phyloP scores from a whole-genome alignment of 2,888 invertebrate genomes.

The Torymus aiolomorphi region DNA sequence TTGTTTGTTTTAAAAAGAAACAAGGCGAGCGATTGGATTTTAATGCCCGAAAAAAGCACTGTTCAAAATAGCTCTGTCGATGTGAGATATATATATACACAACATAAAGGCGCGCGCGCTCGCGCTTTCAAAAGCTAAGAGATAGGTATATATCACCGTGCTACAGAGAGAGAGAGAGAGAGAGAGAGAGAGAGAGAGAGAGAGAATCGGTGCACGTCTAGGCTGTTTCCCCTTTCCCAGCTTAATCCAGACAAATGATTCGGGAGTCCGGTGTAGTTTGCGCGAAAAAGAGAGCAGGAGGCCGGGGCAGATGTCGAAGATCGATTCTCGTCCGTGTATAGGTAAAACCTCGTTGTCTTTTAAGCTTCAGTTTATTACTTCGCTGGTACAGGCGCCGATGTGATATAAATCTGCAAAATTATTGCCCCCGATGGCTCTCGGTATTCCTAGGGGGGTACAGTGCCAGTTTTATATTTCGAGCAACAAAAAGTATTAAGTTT shows the following conservation, averaged over 20 bases:
- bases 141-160: slow-evolving; percentile 25
- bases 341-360: slow-evolving; percentile 22
- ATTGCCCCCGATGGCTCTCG: too few species aligned
- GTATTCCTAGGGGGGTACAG: too few species aligned
- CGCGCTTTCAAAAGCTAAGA: slow-evolving; percentile 8
- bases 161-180: too few species aligned
- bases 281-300: slow-evolving; percentile 6
- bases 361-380: slow-evolving; percentile 17
- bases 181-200: slow-evolving; percentile 3
- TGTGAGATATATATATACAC: background rate
- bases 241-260: slow-evolving; percentile 70
- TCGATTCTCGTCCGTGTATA: slow-evolving; percentile 20
- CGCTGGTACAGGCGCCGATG: background rate
- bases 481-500: too few species aligned
- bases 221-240: slow-evolving; percentile 31
- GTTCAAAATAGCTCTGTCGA: slow-evolving; percentile 6
- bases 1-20: background rate
- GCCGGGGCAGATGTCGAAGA: slow-evolving; percentile 11
- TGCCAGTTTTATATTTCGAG: too few species aligned
- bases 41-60: background rate
- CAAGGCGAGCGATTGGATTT: background rate
- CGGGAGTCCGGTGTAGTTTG: slow-evolving; percentile 46
- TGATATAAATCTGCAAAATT: slow-evolving; percentile 36
- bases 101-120: background rate
- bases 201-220: slow-evolving; percentile 24